Percentiles rank a stretch among this genome's conserved stretches.
phyloP scores from a whole-genome alignment of 2,113 vertebrate species.

The Carassius auratus region DNA sequence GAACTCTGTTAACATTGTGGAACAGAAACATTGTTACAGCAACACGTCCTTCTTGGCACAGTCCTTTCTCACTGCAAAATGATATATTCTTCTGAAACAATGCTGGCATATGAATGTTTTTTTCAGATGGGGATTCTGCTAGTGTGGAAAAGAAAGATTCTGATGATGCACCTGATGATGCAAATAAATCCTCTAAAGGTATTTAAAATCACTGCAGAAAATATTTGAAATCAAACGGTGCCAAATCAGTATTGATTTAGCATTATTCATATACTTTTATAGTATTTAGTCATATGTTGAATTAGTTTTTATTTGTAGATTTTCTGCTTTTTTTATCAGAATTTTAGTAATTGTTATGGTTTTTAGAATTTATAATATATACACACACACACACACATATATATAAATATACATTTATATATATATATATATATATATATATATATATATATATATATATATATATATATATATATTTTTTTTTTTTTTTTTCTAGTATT shows the following conservation, averaged over 20 bases:
- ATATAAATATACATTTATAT: too few relatives aligned
- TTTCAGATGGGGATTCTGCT: slow-evolving; percentile 24
- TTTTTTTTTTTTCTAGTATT: not conserved
- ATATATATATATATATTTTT: too few relatives aligned
- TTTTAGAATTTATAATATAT: not conserved
- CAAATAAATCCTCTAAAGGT: slow-evolving; percentile 42
- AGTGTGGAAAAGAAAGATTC: slow-evolving; percentile 32
- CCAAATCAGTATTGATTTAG: not conserved
- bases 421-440: too few relatives aligned
- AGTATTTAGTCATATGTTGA: not conserved
- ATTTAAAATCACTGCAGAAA: not conserved
- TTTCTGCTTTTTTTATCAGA: not conserved
- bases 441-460: too few relatives aligned
- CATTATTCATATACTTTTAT: not conserved
- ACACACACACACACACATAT: too few relatives aligned
- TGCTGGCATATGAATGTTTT: not conserved
- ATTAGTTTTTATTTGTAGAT: not conserved
- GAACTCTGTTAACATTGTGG: not conserved
- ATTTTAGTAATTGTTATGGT: not conserved
- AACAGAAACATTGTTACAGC: not conserved
- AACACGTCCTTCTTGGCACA: not conserved
- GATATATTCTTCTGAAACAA: not conserved
- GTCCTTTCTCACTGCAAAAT: not conserved
- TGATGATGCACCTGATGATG: not conserved
- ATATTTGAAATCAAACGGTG: not conserved